phyloP scores from a whole-genome alignment of 2,113 vertebrate species.

The Cyphomyrus plagiostoma region DNA sequence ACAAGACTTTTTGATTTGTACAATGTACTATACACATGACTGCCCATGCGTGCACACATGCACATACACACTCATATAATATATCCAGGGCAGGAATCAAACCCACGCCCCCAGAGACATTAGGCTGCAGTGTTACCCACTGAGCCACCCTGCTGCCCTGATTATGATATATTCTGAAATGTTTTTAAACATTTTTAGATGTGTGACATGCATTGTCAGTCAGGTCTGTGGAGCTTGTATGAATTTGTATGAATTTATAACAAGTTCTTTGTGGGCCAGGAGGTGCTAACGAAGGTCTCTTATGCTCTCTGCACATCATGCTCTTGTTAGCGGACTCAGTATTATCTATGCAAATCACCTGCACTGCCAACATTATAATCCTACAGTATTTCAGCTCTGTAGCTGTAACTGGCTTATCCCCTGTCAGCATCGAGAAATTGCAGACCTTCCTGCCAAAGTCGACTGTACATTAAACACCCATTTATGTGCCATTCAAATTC shows the following conservation, averaged over 20 bases:
- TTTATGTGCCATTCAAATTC: not conserved
- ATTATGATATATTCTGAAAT: not conserved
- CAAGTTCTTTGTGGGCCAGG: conserved; percentile 1
- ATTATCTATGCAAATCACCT: conserved; percentile 19
- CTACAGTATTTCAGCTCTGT: not conserved
- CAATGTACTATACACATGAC: not conserved
- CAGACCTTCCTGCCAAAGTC: not conserved
- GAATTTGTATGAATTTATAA: conserved; percentile 10
- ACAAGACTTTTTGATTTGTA: not conserved
- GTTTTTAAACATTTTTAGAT: conserved; percentile 15
- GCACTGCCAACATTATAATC: not conserved
- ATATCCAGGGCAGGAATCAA: not conserved
- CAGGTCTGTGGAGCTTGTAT: not conserved
- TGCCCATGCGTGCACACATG: not conserved
- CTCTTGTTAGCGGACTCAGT: not conserved
- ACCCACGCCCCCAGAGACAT: not conserved
- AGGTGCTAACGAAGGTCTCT: not conserved
- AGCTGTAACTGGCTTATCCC: not conserved
- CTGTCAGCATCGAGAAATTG: not conserved
- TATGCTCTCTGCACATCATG: not conserved
- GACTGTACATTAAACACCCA: not conserved
- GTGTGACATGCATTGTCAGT: conserved; percentile 16
- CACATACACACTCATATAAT: not conserved
- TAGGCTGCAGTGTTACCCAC: not conserved
- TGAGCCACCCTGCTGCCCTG: not conserved